Evolutionary conservation across 2,113 vertebrate species (phyloP).

Genomic region (Mesitornis unicolor): DNA sequence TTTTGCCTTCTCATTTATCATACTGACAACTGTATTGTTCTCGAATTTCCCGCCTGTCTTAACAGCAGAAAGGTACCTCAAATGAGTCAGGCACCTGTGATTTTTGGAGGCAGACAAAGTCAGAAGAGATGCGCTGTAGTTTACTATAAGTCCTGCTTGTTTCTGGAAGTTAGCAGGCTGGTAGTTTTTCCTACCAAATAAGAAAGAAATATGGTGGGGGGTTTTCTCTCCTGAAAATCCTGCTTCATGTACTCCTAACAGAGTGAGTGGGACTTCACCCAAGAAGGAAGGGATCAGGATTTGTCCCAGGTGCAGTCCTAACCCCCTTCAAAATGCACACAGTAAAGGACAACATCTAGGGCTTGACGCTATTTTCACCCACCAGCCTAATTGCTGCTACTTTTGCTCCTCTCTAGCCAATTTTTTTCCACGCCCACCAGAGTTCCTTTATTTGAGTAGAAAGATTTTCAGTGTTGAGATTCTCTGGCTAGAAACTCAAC

Average conservation of each 20-base stretch:
- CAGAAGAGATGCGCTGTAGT: not conserved
- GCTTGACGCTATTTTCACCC: not conserved
- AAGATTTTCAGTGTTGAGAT: not conserved
- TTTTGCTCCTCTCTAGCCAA: not conserved
- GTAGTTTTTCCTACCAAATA: not conserved
- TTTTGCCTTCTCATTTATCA: slow-evolving; percentile 63
- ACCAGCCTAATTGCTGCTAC: not conserved
- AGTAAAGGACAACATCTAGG: not conserved
- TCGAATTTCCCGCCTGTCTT: slow-evolving; percentile 60
- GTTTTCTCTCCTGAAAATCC: not conserved
- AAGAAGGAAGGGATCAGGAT: not conserved
- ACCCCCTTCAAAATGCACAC: not conserved
- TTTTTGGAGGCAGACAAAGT: not conserved
- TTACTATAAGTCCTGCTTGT: not conserved
- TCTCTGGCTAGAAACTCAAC: not conserved
- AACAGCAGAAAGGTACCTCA: slow-evolving; percentile 39
- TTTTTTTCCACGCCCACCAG: not conserved
- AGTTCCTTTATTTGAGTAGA: not conserved
- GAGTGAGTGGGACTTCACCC: not conserved
- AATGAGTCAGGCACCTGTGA: slow-evolving; percentile 26
- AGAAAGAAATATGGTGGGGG: too few relatives aligned
- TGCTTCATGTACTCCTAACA: not conserved
- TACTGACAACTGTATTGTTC: slow-evolving; percentile 67
- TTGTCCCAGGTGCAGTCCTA: not conserved
- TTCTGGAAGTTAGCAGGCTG: not conserved